Conservation (phyloP, 92 coral and sea anemone genomes). For the Porites evermanni region DNA sequence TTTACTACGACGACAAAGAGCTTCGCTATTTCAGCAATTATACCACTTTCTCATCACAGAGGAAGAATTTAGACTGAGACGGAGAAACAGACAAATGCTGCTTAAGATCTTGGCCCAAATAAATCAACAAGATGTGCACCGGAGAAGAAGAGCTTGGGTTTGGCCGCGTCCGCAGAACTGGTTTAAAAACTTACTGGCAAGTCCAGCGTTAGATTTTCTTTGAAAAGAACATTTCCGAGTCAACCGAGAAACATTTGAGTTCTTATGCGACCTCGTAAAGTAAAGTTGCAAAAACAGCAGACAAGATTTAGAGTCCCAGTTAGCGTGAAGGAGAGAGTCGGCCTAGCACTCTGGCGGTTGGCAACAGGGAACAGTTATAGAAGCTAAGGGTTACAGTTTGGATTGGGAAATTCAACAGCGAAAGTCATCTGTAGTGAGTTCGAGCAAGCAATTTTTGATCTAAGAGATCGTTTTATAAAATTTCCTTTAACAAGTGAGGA, state of each 20-base stretch:
- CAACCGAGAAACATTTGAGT: conserved; percentile 63
- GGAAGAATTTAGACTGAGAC: too few species aligned
- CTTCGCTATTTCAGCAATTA: too few species aligned
- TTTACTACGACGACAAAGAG: background rate
- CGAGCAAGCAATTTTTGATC: too few species aligned
- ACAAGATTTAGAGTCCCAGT: conserved; percentile 61
- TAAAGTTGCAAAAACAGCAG: conserved; percentile 47
- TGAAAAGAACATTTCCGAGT: conserved; percentile 67
- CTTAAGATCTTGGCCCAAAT: conserved; percentile 22
- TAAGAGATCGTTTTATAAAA: too few species aligned
- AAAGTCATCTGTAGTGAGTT: too few species aligned
- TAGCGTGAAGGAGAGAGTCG: conserved; percentile 58
- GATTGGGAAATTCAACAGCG: too few species aligned
- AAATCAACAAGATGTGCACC: background rate
- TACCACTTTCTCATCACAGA: too few species aligned
- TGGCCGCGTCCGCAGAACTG: conserved; percentile 56
- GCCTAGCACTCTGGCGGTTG: conserved; percentile 56
- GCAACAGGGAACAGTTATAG: conserved; percentile 34
- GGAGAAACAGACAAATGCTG: conserved; percentile 45
- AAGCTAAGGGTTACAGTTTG: conserved; percentile 8
- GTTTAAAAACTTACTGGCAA: conserved; percentile 37
- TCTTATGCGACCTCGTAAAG: conserved; percentile 55
- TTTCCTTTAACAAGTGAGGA: too few species aligned
- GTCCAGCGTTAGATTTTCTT: conserved; percentile 24
- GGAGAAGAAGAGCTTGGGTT: conserved; percentile 17